Percentiles rank a stretch among this genome's conserved stretches.
Conservation (phyloP, 2,797 vertebrate genomes). For the Thalassophryne amazonica region DNA sequence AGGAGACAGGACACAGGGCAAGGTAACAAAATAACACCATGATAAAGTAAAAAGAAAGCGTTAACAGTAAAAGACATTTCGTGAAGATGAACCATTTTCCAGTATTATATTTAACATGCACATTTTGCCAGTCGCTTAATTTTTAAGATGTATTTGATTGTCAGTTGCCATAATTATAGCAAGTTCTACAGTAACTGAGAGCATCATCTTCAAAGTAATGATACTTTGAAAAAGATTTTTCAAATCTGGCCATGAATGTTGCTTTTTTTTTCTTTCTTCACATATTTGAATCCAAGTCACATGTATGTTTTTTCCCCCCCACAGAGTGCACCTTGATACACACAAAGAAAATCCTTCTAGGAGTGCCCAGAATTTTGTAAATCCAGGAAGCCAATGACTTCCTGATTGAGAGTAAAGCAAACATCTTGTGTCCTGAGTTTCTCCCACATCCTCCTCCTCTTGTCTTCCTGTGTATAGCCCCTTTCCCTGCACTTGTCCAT, state of each 20-base stretch:
- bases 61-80: neutral
- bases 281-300: conserved; percentile 18
- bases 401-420: conserved; percentile 53
- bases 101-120: neutral
- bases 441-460: conserved; percentile 27
- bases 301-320: too few species aligned
- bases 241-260: conserved; percentile 5
- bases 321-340: conserved; percentile 20
- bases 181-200: too few species aligned
- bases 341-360: conserved; percentile 44
- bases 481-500: neutral
- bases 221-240: conserved; percentile 2
- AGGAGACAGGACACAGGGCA: conserved; percentile 29
- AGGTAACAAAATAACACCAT: neutral
- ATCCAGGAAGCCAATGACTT: conserved; percentile 65
- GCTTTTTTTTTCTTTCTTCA: neutral
- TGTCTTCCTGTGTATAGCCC: neutral
- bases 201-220: conserved; percentile 5
- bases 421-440: conserved; percentile 47
- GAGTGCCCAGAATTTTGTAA: conserved; percentile 47
- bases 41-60: neutral
- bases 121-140: neutral
- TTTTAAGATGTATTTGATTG: neutral
- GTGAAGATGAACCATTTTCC: neutral
- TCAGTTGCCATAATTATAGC: conserved; percentile 3